Percentiles rank a stretch among this genome's conserved stretches.
Conservation (phyloP, 1,140 invertebrate species). For the Anoplophora glabripennis region DNA sequence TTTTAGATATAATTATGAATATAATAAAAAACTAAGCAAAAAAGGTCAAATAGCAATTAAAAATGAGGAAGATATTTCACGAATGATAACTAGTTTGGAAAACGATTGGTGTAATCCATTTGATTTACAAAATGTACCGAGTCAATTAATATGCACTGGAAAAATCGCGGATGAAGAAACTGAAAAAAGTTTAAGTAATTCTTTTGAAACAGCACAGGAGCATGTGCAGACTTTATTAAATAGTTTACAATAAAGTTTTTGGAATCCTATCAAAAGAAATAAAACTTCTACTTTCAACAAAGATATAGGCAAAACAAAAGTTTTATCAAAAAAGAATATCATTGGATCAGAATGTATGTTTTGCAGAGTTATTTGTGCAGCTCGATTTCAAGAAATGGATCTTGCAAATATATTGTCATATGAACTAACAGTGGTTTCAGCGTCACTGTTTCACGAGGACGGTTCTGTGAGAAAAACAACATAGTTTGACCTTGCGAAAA, state of each 20-base stretch:
- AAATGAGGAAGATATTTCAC: constrained; percentile 15
- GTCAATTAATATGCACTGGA: constrained; percentile 13
- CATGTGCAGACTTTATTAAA: neutral
- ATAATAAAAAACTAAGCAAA: neutral
- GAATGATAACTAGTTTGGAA: constrained; percentile 9
- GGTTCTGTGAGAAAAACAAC: constrained; percentile 18
- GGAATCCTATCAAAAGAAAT: constrained; percentile 3
- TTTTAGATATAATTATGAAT: no score
- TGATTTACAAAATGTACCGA: constrained; percentile 2
- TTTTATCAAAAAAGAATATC: constrained; percentile 6
- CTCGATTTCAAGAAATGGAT: constrained; percentile 11
- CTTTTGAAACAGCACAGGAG: constrained; percentile 1
- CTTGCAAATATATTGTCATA: constrained; percentile 14
- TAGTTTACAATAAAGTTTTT: constrained; percentile 14
- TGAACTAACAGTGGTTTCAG: constrained; percentile 15
- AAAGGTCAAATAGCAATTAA: neutral
- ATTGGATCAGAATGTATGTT: constrained; percentile 20
- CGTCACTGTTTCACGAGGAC: constrained; percentile 17
- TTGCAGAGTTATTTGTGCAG: constrained; percentile 17
- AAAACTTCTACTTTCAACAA: constrained; percentile 15
- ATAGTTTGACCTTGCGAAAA: constrained; percentile 15
- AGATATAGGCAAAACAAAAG: neutral
- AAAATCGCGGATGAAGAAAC: no score
- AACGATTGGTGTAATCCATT: constrained; percentile 16
- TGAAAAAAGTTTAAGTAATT: no score